Base-by-base conservation (phyloP, 2,797 vertebrate genomes). In the Crypturellus tataupa region DNA sequence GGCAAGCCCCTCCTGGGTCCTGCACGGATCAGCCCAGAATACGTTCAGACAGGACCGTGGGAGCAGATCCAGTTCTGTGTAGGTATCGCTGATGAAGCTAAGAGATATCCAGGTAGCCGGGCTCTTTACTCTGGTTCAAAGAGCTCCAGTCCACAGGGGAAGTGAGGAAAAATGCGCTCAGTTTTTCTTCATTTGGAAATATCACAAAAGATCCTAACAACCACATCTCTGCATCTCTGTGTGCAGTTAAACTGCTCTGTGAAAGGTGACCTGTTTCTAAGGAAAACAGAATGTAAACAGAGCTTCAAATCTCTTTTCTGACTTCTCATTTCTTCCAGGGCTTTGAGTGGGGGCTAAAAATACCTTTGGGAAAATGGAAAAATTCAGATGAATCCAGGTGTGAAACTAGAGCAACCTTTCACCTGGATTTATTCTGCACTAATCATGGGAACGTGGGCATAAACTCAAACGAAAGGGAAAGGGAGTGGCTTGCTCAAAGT, bases 401-500 rank as follows among this genome's bases (percentile, higher is more conserved):
- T 82, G 71, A 80, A 76, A 55, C 14, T 63, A 78, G 80, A 90
- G 83, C 79, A 85, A 91, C 94, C 94, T 97, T 97, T 97, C 77
- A 93, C 96, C 95, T 93, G 86, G 55, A 89, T 89, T 94, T 89
- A 73, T 72, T 95, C 84, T 96, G 86, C 63, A 85, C 69, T 91
- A 85, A 53, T 89, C 90, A 69, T 91, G 92, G 80, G 95, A 94
- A 96, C 89, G 93, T 0, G 2, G 89, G 71, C 81, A 94, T 65
- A 90, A 92, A 89, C 59, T 85, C 92, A 96, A 95, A 95, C 70
- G 89, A 95, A 84, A 91, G 59, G 94, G 90, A 96, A 95, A 96
- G 93, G 94, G 95, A 94, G 96, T 94, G 89, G 80, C 85, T 95
- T 85, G 70, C 81, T 92, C 76, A 95, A 95, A 93, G 59, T 79